Conservation (phyloP, 1,140 invertebrate species). For the Orchesella cincta region DNA sequence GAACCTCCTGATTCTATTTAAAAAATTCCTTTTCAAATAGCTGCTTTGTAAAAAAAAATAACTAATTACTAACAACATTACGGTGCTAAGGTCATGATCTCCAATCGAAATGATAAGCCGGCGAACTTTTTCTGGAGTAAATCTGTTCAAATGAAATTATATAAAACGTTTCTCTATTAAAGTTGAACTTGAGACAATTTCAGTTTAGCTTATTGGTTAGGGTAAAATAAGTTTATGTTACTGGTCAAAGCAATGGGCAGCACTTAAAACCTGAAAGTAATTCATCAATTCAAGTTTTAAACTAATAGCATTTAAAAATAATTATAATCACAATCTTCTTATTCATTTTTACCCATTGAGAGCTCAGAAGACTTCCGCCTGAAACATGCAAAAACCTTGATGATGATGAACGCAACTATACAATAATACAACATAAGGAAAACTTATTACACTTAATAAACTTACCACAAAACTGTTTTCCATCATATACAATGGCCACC, state of each 20-base stretch:
- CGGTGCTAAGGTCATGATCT: neutral
- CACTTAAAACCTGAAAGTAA: slow-evolving; percentile 1
- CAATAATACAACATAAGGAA: too few species aligned
- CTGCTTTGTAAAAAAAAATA: neutral
- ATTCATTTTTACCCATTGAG: slow-evolving; percentile 1
- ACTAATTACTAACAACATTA: neutral
- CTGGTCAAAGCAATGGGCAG: slow-evolving; percentile 9
- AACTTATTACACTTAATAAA: too few species aligned
- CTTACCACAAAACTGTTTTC: neutral
- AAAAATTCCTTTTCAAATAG: too few species aligned
- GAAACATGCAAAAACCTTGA: too few species aligned
- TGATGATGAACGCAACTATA: too few species aligned
- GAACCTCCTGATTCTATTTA: neutral
- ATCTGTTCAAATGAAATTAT: too few species aligned
- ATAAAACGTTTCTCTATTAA: too few species aligned
- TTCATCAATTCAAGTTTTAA: neutral
- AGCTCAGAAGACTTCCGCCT: too few species aligned
- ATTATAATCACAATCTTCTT: neutral
- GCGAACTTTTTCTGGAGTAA: neutral
- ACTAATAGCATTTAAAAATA: neutral
- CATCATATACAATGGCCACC: neutral
- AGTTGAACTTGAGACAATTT: too few species aligned
- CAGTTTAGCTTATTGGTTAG: too few species aligned
- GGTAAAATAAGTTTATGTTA: too few species aligned
- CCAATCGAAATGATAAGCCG: neutral